Evolutionary conservation across 2,113 vertebrate genomes (phyloP).

Genomic region (human (Homo sapiens)): GRCh38 chr13:69651501-69652000

Average conservation of each 20-base stretch:
- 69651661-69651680: background rate
- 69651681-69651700: background rate
- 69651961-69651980: background rate
- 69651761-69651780: background rate
- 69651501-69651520: background rate
- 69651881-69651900: background rate
- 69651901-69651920: background rate
- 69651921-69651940: background rate
- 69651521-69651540: background rate
- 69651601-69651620: background rate
- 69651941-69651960: background rate
- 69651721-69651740: background rate
- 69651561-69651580: background rate
- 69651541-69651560: background rate
- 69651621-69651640: background rate
- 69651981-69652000: background rate
- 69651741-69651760: background rate
- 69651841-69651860: background rate
- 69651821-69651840: background rate
- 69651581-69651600: background rate
- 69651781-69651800: background rate
- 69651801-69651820: background rate
- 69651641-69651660: background rate
- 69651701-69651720: background rate
- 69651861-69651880: background rate